Conservation (phyloP, 1,140 invertebrate species). For the Anagrus nilaparvatae region DNA sequence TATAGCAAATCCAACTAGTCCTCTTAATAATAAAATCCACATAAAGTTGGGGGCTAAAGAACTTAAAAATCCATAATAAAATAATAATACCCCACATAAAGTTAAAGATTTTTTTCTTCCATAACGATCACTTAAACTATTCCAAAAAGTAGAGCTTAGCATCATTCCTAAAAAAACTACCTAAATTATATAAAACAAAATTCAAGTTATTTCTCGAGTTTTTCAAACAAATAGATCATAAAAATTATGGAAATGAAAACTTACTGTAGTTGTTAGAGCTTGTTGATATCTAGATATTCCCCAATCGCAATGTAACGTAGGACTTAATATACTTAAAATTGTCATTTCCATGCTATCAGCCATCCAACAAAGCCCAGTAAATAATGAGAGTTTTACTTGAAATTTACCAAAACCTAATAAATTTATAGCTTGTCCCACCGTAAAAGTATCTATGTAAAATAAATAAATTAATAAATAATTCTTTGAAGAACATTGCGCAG, state of each 20-base stretch:
- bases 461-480: slow-evolving; percentile 1
- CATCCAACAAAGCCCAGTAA: slow-evolving; percentile 89
- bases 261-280: slow-evolving; percentile 64
- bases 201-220: slow-evolving; percentile 15
- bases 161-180: slow-evolving; percentile 95
- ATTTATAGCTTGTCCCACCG: slow-evolving; percentile 92
- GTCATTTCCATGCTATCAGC: slow-evolving; percentile 99
- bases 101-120: slow-evolving; percentile 83
- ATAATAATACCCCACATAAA: slow-evolving; percentile 77
- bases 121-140: slow-evolving; percentile 88
- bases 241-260: slow-evolving; percentile 8
- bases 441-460: slow-evolving; percentile 72
- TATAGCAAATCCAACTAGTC: slow-evolving; percentile 90
- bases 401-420: slow-evolving; percentile 91
- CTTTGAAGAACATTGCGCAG: slow-evolving; percentile 9
- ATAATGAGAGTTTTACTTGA: slow-evolving; percentile 81
- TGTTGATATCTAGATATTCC: slow-evolving; percentile 72
- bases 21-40: slow-evolving; percentile 82
- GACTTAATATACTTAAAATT: slow-evolving; percentile 85
- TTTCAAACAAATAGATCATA: slow-evolving; percentile 8
- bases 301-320: slow-evolving; percentile 90
- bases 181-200: slow-evolving; percentile 40
- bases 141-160: slow-evolving; percentile 93
- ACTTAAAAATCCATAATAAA: slow-evolving; percentile 85
- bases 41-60: slow-evolving; percentile 83